Base-by-base conservation (phyloP, 2,888 invertebrate species). In the Celastrina argiolus region DNA sequence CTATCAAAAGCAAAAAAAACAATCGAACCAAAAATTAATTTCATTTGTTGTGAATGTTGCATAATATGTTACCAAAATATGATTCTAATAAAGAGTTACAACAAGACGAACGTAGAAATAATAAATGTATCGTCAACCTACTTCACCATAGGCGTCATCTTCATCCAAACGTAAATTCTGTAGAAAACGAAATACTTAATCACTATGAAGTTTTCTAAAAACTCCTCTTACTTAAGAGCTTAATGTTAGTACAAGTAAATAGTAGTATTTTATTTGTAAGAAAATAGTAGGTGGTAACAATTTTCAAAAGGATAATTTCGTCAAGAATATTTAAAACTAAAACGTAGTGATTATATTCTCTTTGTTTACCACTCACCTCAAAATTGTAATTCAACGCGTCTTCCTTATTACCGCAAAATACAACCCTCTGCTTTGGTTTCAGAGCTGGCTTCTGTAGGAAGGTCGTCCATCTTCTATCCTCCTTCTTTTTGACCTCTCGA, bases 401-500 rank as follows among this genome's bases (percentile, higher is more conserved):
- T 31, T 65, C 65, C 14, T 14, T 65, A 31, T 78, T 80, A 3
- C 83, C 79, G 14, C 73, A 74, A 61, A 82, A 82, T 1, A 85
- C 87, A 22, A 80, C 80, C 71, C 80, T 85, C 0, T 75, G 79
- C 36, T 75, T 81, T 0, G 95, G 95, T 71, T 93, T 92, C 0
- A 95, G 94, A 73, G 93, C 92, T 0, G 96, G 96, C 74, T 94
- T 95, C 81, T 95, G 94, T 69, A 96, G 79, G 76, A 96, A 96
- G 36, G 95, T 95, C 3, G 96, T 95, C 91, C 94, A 94, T 73
- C 93, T 93, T 58, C 63, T 70, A 41, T 69, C 70, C n/a, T 70
- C 69, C 10, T 64, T 64, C 39, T 68, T 69, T 73, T 92, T 93
- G 72, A 92, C 92, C 45, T 93, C 92, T 61, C 93, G 92, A 70